Percentiles rank a stretch among this genome's conserved stretches.
Evolutionary conservation across 2,797 vertebrate species (phyloP).

Genomic region (Phrynocephalus vlangalii): DNA sequence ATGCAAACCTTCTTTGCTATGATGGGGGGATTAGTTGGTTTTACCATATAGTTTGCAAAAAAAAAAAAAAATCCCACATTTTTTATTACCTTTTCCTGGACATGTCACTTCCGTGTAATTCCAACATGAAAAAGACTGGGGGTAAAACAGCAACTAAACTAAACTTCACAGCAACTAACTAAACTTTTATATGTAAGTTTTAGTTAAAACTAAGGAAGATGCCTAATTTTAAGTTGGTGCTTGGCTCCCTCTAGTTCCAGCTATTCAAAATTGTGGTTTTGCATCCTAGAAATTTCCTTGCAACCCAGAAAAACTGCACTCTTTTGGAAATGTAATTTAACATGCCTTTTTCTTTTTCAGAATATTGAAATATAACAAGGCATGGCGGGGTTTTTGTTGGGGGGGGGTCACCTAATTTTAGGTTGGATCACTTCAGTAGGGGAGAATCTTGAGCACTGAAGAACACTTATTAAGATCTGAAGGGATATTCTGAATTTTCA

Average conservation of each 20-base stretch:
- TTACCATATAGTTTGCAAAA: conserved; percentile 48
- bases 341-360: background rate
- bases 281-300: background rate
- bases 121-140: background rate
- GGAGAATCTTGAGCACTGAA: background rate
- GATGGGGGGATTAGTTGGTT: conserved; percentile 39
- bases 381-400: background rate
- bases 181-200: background rate
- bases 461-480: background rate
- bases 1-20: background rate
- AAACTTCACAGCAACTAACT: background rate
- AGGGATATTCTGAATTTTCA: background rate
- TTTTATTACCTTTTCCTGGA: conserved; percentile 25
- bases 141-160: background rate
- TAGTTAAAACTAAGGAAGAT: background rate
- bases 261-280: background rate
- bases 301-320: background rate
- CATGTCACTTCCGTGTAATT: conserved; percentile 9
- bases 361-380: background rate
- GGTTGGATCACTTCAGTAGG: background rate
- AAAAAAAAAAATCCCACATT: conserved; percentile 28
- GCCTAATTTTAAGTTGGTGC: background rate
- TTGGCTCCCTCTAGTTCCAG: background rate
- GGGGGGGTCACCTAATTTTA: background rate
- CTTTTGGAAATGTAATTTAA: background rate